Percentiles rank a stretch among this genome's conserved stretches.
These are phyloP conservation scores for Apodemia duryi DNA, from an alignment of 2,888 invertebrate species.

Conservation along the genomic window DNA sequence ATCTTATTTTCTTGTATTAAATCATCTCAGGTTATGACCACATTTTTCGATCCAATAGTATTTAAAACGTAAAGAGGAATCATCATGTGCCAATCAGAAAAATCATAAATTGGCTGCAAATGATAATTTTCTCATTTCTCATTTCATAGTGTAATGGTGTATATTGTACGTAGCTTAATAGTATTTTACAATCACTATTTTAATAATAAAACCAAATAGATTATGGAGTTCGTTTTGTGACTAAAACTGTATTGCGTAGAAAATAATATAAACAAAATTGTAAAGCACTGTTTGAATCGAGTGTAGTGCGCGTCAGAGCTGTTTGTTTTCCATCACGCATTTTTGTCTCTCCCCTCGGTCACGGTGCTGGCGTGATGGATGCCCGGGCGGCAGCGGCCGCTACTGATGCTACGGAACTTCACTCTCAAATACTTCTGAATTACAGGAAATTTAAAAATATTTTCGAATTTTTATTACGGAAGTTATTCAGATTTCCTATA, in stretches of 20 bases:
- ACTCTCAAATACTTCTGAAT: slow-evolving; percentile 2
- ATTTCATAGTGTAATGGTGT: too few species aligned
- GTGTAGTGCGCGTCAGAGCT: slow-evolving; percentile 29
- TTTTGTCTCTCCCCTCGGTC: slow-evolving; percentile 36
- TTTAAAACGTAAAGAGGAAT: too few species aligned
- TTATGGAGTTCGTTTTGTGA: not conserved
- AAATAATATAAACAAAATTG: not conserved
- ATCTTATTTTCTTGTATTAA: too few species aligned
- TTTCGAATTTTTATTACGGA: slow-evolving; percentile 13
- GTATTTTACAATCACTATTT: too few species aligned
- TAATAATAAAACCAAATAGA: too few species aligned
- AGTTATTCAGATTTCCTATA: not conserved
- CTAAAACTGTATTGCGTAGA: not conserved
- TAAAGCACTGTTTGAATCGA: slow-evolving; percentile 5
- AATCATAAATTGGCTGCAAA: too few species aligned
- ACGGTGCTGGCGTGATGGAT: slow-evolving; percentile 37
- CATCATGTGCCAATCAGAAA: too few species aligned
- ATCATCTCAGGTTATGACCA: too few species aligned
- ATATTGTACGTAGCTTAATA: too few species aligned
- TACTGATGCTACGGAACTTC: slow-evolving; percentile 9
- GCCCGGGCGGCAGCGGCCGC: slow-evolving; percentile 21
- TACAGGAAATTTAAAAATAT: slow-evolving; percentile 14
- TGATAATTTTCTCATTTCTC: too few species aligned
- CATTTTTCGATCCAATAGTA: too few species aligned
- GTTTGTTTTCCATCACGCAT: slow-evolving; percentile 39